phyloP scores from a whole-genome alignment of 2,113 vertebrate species.

The Erpornis zantholeuca region DNA sequence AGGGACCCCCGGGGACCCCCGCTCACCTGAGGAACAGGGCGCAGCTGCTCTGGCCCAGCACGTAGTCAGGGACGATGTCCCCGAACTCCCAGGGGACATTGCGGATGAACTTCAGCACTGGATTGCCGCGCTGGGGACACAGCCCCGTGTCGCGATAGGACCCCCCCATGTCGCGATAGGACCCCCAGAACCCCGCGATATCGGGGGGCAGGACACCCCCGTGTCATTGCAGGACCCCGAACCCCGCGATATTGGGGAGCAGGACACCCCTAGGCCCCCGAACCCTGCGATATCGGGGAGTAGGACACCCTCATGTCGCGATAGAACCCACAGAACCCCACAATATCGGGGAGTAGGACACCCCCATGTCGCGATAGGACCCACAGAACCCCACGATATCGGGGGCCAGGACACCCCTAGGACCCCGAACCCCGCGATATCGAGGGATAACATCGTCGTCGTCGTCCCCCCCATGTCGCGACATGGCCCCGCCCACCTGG shows the following conservation, averaged over 20 bases:
- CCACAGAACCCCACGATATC: not conserved
- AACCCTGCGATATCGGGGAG: no score
- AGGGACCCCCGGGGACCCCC: no score
- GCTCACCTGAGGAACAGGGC: not conserved
- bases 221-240: no score
- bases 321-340: not conserved
- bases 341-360: not conserved
- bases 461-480: not conserved
- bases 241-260: no score
- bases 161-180: no score
- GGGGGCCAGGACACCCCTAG: fast-evolving
- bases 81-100: not conserved
- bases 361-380: not conserved
- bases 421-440: no score
- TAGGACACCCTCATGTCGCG: no score
- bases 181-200: no score
- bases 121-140: not conserved
- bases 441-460: no score
- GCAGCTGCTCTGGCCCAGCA: not conserved
- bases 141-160: no score
- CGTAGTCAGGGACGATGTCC: not conserved
- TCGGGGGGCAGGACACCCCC: no score
- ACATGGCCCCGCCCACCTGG: not conserved
- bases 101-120: not conserved
- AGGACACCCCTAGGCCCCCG: no score